Percentiles rank a stretch among this genome's conserved stretches.
Conservation (phyloP, 2,113 vertebrate species). For the Dicrurus megarhynchus region DNA sequence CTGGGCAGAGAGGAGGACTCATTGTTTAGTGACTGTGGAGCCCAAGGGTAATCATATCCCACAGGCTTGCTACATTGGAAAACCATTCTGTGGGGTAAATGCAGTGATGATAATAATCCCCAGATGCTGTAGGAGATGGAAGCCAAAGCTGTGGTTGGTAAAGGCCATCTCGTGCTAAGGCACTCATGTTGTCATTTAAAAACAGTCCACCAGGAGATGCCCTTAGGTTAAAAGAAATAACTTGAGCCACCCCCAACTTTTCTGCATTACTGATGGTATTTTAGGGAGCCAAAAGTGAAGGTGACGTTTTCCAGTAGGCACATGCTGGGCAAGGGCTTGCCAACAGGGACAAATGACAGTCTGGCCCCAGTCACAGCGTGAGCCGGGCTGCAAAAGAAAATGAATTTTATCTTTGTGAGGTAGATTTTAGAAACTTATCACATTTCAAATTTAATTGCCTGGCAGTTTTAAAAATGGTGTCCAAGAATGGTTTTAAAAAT, state of each 20-base stretch:
- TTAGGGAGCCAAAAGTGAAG: not conserved
- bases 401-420: not conserved
- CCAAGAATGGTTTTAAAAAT: not conserved
- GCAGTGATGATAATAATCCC: not conserved
- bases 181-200: not conserved
- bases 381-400: not conserved
- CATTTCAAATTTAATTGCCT: not conserved
- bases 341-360: accelerated
- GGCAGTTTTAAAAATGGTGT: not conserved
- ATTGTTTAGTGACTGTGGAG: not conserved
- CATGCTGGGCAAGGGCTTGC: not conserved
- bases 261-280: not conserved
- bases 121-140: not conserved
- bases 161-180: slow-evolving; percentile 34
- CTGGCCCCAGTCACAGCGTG: not conserved
- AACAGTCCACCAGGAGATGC: not conserved
- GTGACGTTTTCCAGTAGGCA: not conserved
- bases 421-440: not conserved
- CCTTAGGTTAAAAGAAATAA: not conserved
- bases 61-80: not conserved
- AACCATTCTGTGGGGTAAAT: not conserved
- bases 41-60: not conserved
- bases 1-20: not conserved
- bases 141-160: not conserved
- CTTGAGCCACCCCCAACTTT: not conserved